Evolutionary conservation across 1,140 invertebrate genomes (phyloP), one percentile per base, ranked within the genome.

Genomic region (Colletes latitarsis): DNA sequence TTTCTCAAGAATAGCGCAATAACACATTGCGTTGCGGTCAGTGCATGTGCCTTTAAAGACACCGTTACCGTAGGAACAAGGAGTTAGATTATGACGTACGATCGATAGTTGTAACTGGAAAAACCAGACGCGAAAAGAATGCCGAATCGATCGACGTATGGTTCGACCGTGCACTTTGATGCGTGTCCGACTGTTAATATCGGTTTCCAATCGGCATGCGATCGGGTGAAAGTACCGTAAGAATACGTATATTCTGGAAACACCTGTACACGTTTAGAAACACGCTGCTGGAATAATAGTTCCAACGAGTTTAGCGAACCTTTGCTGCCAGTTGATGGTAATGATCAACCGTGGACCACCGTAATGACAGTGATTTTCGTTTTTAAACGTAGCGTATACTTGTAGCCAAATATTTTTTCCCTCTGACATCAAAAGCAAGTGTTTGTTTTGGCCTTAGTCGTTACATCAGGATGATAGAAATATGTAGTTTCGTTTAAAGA

Each of bases 201-300:
- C 30, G 53, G 39, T 55, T 68, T 76, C 52, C 66, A 41, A 69
- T 70, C 68, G 49, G 60, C 52, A 58, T 67, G 49, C 75, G 64
- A 85, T 85, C 82, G 39, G 76, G 84, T 86, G 84, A 86, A 86
- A 86, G 83, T 86, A 73, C 15, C 6, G 15, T 30, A 10, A 57
- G 63, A 62, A 64, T 86, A 86, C 77, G 62, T 78, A 53, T 70
- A 72, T 60, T 77, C 21, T 63, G 75, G 71, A 46, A 58, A 71
- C 80, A 73, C 75, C 52, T 70, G 68, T n/a, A 46, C 58, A n/a
- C 43, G 53, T 39, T 21, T 41, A 41, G 30, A 66, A 60, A 66
- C 15, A 21, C 12, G 4, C 15, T 9, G 17, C 17, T 3, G 19
- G 10, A 5, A 4, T n/a, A 55, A 55, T 52, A 49, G 21, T 9